Conservation (phyloP, 1,140 invertebrate genomes). For the Ptiloglossa arizonensis region DNA sequence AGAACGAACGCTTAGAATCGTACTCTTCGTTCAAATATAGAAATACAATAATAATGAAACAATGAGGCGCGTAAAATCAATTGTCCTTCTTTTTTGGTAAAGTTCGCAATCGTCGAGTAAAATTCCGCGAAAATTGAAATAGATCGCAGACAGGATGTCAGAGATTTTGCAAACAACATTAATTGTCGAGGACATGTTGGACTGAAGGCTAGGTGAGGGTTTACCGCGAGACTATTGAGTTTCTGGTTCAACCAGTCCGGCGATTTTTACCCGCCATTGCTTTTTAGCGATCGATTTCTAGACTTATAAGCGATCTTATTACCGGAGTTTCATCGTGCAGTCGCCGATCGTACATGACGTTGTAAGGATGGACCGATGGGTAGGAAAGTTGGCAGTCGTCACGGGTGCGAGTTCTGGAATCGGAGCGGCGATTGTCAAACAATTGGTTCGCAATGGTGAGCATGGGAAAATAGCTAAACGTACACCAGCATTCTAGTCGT, state of each 20-base stretch:
- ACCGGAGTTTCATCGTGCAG: slow-evolving; percentile 12
- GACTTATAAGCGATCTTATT: slow-evolving; percentile 49
- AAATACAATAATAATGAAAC: too few relatives aligned
- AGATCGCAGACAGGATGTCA: slow-evolving; percentile 36
- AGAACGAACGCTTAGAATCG: too few relatives aligned
- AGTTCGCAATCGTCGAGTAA: too few relatives aligned
- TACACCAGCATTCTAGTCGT: too few relatives aligned
- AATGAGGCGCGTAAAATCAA: too few relatives aligned
- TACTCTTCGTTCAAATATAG: too few relatives aligned
- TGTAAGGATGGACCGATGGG: slow-evolving; percentile 83
- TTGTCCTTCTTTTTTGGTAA: too few relatives aligned
- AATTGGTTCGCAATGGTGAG: slow-evolving; percentile 62
- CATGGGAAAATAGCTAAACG: too few relatives aligned
- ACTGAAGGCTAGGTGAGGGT: slow-evolving; percentile 44
- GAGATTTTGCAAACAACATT: slow-evolving; percentile 24
- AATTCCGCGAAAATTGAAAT: not conserved
- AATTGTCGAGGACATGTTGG: slow-evolving; percentile 40
- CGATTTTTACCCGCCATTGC: slow-evolving; percentile 22
- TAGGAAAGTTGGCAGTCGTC: slow-evolving; percentile 82
- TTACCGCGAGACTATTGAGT: slow-evolving; percentile 42
- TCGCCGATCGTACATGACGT: slow-evolving; percentile 24
- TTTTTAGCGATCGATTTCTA: slow-evolving; percentile 41
- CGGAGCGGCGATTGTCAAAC: slow-evolving; percentile 76
- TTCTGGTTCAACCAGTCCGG: slow-evolving; percentile 22
- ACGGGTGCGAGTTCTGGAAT: slow-evolving; percentile 84